These are phyloP conservation scores for Talpa occidentalis DNA, from an alignment of 2,113 vertebrate genomes.

Conservation along the genomic window DNA sequence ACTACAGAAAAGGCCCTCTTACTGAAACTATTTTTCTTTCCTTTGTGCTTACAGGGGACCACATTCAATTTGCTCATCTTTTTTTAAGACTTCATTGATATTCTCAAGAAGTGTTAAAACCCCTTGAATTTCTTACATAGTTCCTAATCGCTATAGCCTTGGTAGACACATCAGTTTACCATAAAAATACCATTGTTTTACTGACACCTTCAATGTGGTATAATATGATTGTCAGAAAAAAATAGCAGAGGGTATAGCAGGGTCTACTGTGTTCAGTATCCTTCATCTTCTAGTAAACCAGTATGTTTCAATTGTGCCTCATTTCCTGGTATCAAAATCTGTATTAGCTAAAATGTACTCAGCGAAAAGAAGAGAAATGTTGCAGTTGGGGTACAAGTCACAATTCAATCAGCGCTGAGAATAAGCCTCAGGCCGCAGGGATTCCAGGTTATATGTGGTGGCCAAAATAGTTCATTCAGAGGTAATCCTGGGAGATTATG, in stretches of 20 bases:
- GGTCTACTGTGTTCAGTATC: not conserved
- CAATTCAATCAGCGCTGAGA: not conserved
- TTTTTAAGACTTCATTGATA: conserved; percentile 5
- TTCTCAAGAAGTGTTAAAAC: conserved; percentile 6
- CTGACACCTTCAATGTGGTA: not conserved
- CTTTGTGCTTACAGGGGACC: not conserved
- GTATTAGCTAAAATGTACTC: conserved; percentile 1
- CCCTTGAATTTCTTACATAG: conserved; percentile 2
- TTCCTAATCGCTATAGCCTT: not conserved
- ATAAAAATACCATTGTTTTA: not conserved
- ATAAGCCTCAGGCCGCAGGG: not conserved
- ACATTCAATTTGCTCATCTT: not conserved
- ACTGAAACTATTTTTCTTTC: not conserved
- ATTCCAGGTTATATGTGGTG: conserved; percentile 19
- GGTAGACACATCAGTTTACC: not conserved
- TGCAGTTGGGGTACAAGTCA: not conserved
- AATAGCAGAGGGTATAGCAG: not conserved
- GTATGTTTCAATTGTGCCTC: not conserved
- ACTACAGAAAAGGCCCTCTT: not conserved
- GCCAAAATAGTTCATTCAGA: conserved; percentile 15
- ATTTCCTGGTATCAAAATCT: conserved; percentile 36
- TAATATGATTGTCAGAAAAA: conserved; percentile 1
- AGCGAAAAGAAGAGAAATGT: conserved; percentile 32
- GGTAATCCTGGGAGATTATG: conserved; percentile 31
- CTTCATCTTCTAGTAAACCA: conserved; percentile 21